Percentiles rank a stretch among this genome's conserved stretches.
These are phyloP conservation scores for Grapholita molesta DNA, from an alignment of 1,140 invertebrate species.

Conservation along the genomic window DNA sequence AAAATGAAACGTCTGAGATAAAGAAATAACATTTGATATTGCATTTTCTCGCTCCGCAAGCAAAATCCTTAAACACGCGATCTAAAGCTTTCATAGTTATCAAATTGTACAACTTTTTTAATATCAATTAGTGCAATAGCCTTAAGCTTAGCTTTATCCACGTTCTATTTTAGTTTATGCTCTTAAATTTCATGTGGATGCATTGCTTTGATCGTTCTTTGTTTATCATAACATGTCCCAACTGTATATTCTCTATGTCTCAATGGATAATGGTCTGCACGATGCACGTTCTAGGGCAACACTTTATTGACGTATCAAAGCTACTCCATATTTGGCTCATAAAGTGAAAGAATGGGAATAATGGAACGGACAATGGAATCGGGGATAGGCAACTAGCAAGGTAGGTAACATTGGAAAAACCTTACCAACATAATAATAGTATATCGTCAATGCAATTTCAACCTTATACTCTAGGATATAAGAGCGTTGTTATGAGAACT, in stretches of 20 bases:
- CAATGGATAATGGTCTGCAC: not conserved
- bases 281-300: not conserved
- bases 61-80: not conserved
- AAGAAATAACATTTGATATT: not conserved
- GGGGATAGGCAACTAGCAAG: not conserved
- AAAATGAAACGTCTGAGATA: not conserved
- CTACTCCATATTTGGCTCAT: slow-evolving; percentile 9
- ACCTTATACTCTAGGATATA: not conserved
- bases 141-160: too few species aligned
- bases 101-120: not conserved
- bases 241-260: not conserved
- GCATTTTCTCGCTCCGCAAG: not conserved
- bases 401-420: not conserved
- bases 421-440: not conserved
- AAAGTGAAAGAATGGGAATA: not conserved
- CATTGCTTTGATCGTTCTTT: not conserved
- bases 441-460: not conserved
- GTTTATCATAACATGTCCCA: not conserved
- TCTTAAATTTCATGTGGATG: not conserved
- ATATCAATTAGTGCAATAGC: not conserved
- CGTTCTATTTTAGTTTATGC: not conserved
- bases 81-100: not conserved
- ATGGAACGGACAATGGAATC: slow-evolving; percentile 8
- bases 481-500: not conserved
- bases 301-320: slow-evolving; percentile 11